Evolutionary conservation across 1,140 invertebrate genomes (phyloP), one percentile per base, ranked within the genome.

Genomic region (Sarcophaga peregrina): DNA sequence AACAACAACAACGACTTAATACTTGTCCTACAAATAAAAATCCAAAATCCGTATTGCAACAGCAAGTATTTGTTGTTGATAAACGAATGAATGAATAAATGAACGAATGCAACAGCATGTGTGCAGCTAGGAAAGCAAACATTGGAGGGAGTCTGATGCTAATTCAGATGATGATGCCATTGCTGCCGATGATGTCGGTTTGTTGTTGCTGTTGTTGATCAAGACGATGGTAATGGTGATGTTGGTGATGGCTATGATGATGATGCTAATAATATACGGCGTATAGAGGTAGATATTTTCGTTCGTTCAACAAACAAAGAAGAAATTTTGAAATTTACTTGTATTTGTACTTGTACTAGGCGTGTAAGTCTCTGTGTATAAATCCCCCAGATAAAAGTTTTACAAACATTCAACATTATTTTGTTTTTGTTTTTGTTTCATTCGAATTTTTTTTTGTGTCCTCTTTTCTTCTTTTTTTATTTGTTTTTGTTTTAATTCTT

Each of bases 351-450:
- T 37, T 37, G 37, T 45, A 74, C 72, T 6, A 74, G 25, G 25
- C 72, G 9, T 45, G 72, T 15, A 45, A 45, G 25, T 45, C 25
- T 37, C 25, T 37, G 13, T 4, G 46, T n/a, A 47, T 47, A 75
- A 75, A 75, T 75, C 13, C 45, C 45, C 25, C 45, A 47, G 45
- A 47, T 47, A 75, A 75, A 75, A 75, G 37, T 75, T 75, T 75
- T 47, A 20, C 73, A 75, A 75, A 75, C 73, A 75, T 75, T 75
- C 47, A 47, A 75, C 45, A 75, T 6, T 15, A 15, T 75, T 75
- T 20, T 75, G 73, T 47, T 75, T 47, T 75, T 75, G 5, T 75
- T 74, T 74, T 74, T 75, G 73, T 75, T 72, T n/a, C n/a, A n/a
- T n/a, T n/a, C n/a, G n/a, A n/a, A n/a, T n/a, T n/a, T n/a, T 74